These are phyloP conservation scores for Limnephilus auricula DNA, from an alignment of 2,888 invertebrate genomes.

Conservation along the genomic window DNA sequence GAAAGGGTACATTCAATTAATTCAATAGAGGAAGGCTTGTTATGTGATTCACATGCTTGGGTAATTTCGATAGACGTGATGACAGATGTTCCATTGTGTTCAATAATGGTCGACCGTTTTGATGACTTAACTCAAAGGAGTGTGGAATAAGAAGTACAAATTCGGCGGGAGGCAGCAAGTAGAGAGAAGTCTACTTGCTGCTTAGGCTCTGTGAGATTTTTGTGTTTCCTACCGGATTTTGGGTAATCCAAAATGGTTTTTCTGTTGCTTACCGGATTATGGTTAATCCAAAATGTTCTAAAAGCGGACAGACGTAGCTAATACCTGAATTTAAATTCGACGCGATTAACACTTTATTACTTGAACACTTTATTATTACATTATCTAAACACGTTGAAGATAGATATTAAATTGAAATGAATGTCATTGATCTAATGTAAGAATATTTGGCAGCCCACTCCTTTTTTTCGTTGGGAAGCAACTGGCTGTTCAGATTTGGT, in stretches of 20 bases:
- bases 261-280: neutral
- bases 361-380: no score
- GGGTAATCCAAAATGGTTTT: neutral
- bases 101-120: neutral
- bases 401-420: neutral
- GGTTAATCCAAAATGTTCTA: neutral
- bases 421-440: neutral
- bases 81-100: neutral
- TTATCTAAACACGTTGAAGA: neutral
- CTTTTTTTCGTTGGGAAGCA: no score
- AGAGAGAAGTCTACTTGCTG: neutral
- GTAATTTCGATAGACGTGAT: neutral
- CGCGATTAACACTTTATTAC: no score
- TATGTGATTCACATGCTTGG: neutral
- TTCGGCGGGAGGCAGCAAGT: neutral
- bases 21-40: conserved; percentile 2
- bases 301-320: neutral
- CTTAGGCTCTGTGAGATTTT: neutral
- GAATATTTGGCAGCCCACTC: neutral
- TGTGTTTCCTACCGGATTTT: neutral
- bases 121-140: neutral
- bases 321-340: neutral
- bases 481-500: no score
- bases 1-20: neutral
- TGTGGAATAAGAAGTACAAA: neutral